Conservation (phyloP, 2,113 vertebrate species). For the Chaenogobius annularis region DNA sequence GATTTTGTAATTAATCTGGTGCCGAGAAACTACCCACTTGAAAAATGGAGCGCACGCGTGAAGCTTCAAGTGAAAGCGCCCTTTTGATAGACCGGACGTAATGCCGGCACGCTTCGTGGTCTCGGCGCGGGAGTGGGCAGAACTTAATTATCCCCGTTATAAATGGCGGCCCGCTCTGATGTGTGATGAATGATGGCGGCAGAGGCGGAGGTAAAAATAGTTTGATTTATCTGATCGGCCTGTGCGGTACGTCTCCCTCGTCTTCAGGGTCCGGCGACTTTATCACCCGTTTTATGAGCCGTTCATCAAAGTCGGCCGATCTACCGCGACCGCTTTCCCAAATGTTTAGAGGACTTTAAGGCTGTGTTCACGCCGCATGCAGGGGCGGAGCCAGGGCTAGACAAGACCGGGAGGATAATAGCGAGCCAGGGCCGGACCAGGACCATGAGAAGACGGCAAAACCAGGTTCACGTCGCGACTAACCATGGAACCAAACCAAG, state of each 20-base stretch:
- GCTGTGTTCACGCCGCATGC: too few species aligned
- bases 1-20: too few species aligned
- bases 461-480: too few species aligned
- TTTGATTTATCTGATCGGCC: constrained; percentile 26
- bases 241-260: constrained; percentile 5
- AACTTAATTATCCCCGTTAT: constrained; percentile 13
- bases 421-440: too few species aligned
- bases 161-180: constrained; percentile 12
- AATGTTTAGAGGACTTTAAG: neutral
- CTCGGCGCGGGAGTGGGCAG: neutral
- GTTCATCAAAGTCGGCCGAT: constrained; percentile 4
- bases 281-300: constrained; percentile 9
- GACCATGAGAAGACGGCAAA: too few species aligned
- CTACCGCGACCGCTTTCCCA: neutral
- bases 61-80: too few species aligned
- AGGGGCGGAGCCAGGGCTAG: neutral
- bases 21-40: too few species aligned
- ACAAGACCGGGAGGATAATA: too few species aligned
- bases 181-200: constrained; percentile 9
- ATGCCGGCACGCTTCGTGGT: too few species aligned
- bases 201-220: constrained; percentile 2
- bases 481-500: too few species aligned
- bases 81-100: too few species aligned
- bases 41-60: too few species aligned
- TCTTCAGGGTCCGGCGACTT: constrained; percentile 2